Evolutionary conservation across 2,797 vertebrate genomes (phyloP).

Genomic region (Hoplostethus atlanticus): DNA sequence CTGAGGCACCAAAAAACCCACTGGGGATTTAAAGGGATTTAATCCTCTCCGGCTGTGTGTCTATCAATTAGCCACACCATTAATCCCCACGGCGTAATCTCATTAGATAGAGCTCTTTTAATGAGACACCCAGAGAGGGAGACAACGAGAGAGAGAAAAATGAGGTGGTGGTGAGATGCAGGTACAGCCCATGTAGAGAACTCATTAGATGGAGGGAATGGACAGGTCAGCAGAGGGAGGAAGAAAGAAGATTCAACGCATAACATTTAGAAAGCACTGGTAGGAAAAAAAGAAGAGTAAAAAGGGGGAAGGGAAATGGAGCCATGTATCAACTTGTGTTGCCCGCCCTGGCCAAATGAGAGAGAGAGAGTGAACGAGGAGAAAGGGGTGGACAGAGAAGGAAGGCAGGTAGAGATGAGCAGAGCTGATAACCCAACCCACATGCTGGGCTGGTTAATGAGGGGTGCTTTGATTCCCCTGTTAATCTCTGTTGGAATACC

Average conservation of each 20-base stretch:
- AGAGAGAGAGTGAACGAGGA: conserved; percentile 20
- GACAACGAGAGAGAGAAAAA: conserved; percentile 62
- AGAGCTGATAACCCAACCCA: conserved; percentile 22
- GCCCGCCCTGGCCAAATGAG: conserved; percentile 26
- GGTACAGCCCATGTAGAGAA: conserved; percentile 65
- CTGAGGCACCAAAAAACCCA: conserved; percentile 72
- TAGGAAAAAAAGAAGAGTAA: conserved; percentile 33
- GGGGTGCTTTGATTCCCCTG: conserved; percentile 51
- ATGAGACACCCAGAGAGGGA: conserved; percentile 79
- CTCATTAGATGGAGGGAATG: conserved; percentile 70
- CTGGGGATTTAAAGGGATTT: conserved; percentile 81
- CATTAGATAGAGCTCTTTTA: conserved; percentile 85
- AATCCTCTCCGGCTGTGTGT: conserved; percentile 84
- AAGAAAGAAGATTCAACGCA: conserved; percentile 27
- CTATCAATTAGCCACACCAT: conserved; percentile 88
- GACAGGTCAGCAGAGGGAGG: conserved; percentile 51
- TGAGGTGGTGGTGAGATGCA: conserved; percentile 60
- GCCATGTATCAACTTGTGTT: conserved; percentile 8
- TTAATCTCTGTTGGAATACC: conserved; percentile 40
- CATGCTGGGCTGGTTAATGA: conserved; percentile 37
- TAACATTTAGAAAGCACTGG: conserved; percentile 58
- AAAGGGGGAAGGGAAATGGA: conserved; percentile 23
- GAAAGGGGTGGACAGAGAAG: conserved; percentile 14
- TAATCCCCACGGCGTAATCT: conserved; percentile 87
- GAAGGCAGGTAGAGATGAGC: conserved; percentile 27